phyloP scores from a whole-genome alignment of 2,888 invertebrate species.

The Argynnis bischoffii region DNA sequence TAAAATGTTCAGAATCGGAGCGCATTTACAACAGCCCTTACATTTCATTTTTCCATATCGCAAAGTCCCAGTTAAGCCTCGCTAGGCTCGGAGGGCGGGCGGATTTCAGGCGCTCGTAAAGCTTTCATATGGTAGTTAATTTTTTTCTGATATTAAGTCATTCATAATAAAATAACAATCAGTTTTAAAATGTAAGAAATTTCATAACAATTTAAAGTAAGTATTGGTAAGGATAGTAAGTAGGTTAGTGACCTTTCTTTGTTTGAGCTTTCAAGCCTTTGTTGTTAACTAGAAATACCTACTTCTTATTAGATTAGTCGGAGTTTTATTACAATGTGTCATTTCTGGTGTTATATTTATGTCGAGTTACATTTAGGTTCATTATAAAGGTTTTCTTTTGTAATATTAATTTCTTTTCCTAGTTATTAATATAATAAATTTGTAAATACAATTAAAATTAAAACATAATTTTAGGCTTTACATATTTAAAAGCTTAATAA shows the following conservation, averaged over 20 bases:
- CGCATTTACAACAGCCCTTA: slow-evolving; percentile 16
- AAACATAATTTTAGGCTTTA: too few relatives aligned
- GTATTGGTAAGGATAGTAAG: slow-evolving; percentile 10
- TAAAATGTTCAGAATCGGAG: slow-evolving; percentile 11
- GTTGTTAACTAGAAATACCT: slow-evolving; percentile 24
- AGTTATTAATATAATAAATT: too few relatives aligned
- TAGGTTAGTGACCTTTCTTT: slow-evolving; percentile 52
- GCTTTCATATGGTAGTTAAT: slow-evolving; percentile 2
- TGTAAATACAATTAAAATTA: too few relatives aligned
- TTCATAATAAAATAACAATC: neutral
- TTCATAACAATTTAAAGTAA: neutral
- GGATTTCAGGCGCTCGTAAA: slow-evolving; percentile 30
- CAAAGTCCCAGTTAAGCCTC: slow-evolving; percentile 46
- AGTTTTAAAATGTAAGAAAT: neutral
- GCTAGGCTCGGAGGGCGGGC: slow-evolving; percentile 52
- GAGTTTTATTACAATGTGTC: slow-evolving; percentile 6
- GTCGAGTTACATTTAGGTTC: too few relatives aligned
- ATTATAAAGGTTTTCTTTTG: too few relatives aligned
- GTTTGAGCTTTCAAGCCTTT: slow-evolving; percentile 41
- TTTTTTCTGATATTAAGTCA: neutral
- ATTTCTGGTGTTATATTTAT: slow-evolving; percentile 1
- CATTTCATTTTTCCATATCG: slow-evolving; percentile 16
- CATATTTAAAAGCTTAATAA: too few relatives aligned
- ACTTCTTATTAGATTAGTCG: slow-evolving; percentile 31
- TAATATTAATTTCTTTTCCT: too few relatives aligned